Evolutionary conservation across 2,888 invertebrate species (phyloP).

Genomic region (Horisme vitalbata): DNA sequence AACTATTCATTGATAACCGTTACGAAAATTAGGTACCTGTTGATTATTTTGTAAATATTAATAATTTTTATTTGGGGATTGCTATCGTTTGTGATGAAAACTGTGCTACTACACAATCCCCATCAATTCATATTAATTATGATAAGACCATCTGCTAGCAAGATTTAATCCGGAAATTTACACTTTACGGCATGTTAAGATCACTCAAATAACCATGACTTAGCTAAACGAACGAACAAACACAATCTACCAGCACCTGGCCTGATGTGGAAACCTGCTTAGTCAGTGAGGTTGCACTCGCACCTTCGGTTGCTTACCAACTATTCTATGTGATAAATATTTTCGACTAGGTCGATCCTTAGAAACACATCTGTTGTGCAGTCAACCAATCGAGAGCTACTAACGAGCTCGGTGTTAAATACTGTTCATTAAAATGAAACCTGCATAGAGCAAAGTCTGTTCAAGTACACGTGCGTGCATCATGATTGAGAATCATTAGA

Average conservation of each 20-base stretch:
- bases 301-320: background rate
- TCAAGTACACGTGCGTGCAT: background rate
- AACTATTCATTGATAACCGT: background rate
- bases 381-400: background rate
- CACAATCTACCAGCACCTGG: too few relatives aligned
- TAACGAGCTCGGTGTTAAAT: too few relatives aligned
- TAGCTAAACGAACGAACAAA: too few relatives aligned
- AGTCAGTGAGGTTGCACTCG: conserved; percentile 6
- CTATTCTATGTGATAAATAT: background rate
- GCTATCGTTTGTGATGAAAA: too few relatives aligned
- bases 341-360: background rate
- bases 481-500: conserved; percentile 8
- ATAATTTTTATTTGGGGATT: too few relatives aligned
- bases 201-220: too few relatives aligned
- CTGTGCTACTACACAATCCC: too few relatives aligned
- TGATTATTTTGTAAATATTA: too few relatives aligned
- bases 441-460: background rate
- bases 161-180: too few relatives aligned
- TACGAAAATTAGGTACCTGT: background rate
- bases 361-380: background rate
- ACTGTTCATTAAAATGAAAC: background rate
- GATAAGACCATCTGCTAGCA: too few relatives aligned
- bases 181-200: too few relatives aligned
- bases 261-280: conserved; percentile 4
- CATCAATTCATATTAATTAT: too few relatives aligned